phyloP scores from a whole-genome alignment of 2,888 invertebrate genomes.

The Eilema griseolum region DNA sequence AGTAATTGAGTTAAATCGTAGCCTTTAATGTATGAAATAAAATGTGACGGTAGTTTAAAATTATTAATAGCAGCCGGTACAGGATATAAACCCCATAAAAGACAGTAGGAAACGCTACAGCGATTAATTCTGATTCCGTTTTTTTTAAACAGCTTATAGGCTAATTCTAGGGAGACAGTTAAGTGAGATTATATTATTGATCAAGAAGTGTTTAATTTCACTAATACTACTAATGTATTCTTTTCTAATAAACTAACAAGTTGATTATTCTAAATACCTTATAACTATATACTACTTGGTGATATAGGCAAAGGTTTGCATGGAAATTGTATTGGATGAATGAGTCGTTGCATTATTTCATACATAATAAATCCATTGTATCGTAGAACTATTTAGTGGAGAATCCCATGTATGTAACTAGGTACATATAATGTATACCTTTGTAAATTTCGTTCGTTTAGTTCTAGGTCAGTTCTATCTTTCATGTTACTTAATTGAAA shows the following conservation, averaged over 20 bases:
- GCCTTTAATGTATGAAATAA: background rate
- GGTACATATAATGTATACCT: background rate
- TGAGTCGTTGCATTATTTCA: background rate
- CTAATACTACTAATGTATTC: background rate
- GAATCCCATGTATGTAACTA: conserved; percentile 7
- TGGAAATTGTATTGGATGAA: background rate
- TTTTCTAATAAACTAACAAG: background rate
- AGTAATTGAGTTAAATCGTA: conserved; percentile 45
- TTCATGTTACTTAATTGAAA: too few relatives aligned
- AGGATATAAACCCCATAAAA: background rate
- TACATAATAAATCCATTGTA: background rate
- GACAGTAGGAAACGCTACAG: background rate
- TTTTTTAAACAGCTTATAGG: background rate
- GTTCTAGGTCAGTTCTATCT: too few relatives aligned
- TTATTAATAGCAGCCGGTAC: background rate
- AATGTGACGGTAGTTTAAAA: background rate
- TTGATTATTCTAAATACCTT: background rate
- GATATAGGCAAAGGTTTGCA: background rate
- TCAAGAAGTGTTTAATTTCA: background rate
- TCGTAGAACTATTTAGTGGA: background rate
- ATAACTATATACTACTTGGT: background rate
- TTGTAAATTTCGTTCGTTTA: too few relatives aligned
- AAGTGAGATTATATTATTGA: background rate
- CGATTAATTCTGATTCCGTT: background rate
- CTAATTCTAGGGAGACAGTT: background rate